Conservation (phyloP, 1,140 invertebrate genomes). For the Gonioctena quinquepunctata region DNA sequence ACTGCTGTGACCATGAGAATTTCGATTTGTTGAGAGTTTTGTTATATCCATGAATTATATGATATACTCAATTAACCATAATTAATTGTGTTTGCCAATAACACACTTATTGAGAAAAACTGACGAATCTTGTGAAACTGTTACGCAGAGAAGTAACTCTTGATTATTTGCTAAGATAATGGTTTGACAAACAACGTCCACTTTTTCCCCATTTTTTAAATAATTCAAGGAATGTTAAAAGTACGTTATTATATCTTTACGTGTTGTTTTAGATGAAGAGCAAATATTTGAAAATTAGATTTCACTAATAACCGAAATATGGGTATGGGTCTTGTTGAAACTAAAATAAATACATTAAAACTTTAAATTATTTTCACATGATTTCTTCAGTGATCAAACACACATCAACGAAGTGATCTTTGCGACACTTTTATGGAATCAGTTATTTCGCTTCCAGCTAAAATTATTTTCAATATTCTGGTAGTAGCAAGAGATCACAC, state of each 20-base stretch:
- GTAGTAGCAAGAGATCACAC: background rate
- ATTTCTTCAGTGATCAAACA: background rate
- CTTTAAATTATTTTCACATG: background rate
- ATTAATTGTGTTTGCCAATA: background rate
- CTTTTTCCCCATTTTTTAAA: slow-evolving; percentile 29
- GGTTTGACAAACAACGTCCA: slow-evolving; percentile 33
- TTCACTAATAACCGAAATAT: background rate
- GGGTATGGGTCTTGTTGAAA: background rate
- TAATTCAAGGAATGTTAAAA: background rate
- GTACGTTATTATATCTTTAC: background rate
- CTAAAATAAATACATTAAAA: background rate
- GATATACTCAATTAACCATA: background rate
- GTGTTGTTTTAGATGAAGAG: background rate
- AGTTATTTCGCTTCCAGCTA: background rate
- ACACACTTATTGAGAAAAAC: background rate
- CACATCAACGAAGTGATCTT: background rate
- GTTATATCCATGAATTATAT: background rate
- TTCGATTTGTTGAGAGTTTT: background rate
- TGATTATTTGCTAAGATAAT: slow-evolving; percentile 36
- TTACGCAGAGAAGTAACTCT: slow-evolving; percentile 37
- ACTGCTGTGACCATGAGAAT: too few relatives aligned
- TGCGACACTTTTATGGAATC: background rate
- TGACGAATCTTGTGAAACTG: slow-evolving; percentile 30
- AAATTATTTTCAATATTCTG: too few relatives aligned
- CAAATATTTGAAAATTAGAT: background rate